phyloP scores from a whole-genome alignment of 2,113 vertebrate species.

The Hydrolagus affinis region DNA sequence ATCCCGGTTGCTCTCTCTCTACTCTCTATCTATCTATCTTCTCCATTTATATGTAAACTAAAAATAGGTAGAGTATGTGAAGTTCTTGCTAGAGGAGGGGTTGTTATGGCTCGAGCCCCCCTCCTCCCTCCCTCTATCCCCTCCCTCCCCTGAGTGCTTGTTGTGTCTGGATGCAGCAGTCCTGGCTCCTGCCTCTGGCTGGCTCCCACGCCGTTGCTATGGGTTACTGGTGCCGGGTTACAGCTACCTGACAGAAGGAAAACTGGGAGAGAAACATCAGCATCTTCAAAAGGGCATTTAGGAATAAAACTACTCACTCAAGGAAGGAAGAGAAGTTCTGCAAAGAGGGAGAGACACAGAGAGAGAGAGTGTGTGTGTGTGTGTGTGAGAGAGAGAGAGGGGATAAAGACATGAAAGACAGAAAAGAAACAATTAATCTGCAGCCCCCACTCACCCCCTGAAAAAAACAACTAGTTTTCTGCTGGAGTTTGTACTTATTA shows the following conservation, averaged over 20 bases:
- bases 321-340: too few relatives aligned
- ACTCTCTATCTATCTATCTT: too few relatives aligned
- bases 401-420: neutral
- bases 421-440: neutral
- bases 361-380: too few relatives aligned
- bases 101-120: constrained; percentile 15
- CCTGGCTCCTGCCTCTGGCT: constrained; percentile 25
- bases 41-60: neutral
- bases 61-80: neutral
- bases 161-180: constrained; percentile 26
- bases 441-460: too few relatives aligned
- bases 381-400: neutral
- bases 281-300: constrained; percentile 10
- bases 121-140: neutral
- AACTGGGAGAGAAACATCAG: constrained; percentile 23
- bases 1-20: neutral
- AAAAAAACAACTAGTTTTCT: neutral
- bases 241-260: constrained; percentile 23
- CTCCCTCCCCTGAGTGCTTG: neutral
- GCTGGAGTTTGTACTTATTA: neutral
- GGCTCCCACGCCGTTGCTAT: constrained; percentile 26
- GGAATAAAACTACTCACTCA: constrained; percentile 13
- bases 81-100: constrained; percentile 26
- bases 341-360: too few relatives aligned
- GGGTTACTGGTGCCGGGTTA: constrained; percentile 26